phyloP scores from a whole-genome alignment of 2,113 vertebrate species.

The Chrysochloris asiatica region DNA sequence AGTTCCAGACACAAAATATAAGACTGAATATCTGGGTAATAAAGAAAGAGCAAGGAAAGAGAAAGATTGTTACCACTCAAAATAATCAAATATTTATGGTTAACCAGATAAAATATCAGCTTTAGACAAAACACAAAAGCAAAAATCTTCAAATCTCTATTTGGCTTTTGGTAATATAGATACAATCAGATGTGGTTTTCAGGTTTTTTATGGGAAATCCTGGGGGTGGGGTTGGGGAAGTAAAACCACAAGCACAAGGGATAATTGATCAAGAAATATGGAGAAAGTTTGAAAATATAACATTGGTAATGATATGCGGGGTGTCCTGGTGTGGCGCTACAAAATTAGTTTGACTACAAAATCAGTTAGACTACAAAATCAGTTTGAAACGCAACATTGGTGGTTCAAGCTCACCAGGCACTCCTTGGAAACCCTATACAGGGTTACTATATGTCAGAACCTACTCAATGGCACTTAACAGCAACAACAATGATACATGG shows the following conservation, averaged over 20 bases:
- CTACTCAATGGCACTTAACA: no score
- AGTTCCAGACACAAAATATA: no score
- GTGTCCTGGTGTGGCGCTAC: no score
- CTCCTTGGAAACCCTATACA: no score
- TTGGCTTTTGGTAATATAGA: slow-evolving; percentile 36
- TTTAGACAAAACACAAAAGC: background rate
- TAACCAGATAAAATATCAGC: slow-evolving; percentile 45
- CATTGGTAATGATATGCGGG: no score
- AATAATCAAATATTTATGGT: slow-evolving; percentile 51
- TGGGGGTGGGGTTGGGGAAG: slow-evolving; percentile 5
- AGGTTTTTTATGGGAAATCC: slow-evolving; percentile 16
- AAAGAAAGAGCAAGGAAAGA: background rate
- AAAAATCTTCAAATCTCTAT: slow-evolving; percentile 22
- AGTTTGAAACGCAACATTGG: no score
- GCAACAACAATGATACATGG: slow-evolving; percentile 30
- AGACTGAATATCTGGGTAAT: no score
- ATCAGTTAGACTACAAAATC: no score
- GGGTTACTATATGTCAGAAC: no score
- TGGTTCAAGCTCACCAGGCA: no score
- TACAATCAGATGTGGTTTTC: slow-evolving; percentile 41
- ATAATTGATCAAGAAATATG: slow-evolving; percentile 59
- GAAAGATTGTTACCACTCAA: slow-evolving; percentile 19
- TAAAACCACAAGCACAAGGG: slow-evolving; percentile 20
- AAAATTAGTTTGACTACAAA: no score
- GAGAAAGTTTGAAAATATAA: slow-evolving; percentile 58